Conservation (phyloP, 2,113 vertebrate genomes). For the Zosterops pallidus region DNA sequence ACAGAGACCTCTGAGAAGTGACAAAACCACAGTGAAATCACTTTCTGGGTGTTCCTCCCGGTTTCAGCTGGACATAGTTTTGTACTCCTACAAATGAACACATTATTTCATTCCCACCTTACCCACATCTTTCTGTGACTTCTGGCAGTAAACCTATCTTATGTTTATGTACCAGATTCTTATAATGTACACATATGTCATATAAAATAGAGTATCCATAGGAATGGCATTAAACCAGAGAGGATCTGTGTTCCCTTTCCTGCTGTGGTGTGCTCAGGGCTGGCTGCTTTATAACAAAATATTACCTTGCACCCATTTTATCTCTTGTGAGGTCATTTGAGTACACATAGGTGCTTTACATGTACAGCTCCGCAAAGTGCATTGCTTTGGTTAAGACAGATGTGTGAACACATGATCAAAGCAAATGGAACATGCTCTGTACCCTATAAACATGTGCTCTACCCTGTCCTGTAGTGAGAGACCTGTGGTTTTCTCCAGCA, state of each 20-base stretch:
- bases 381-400: background rate
- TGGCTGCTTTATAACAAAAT: background rate
- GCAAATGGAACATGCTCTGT: background rate
- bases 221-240: background rate
- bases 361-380: background rate
- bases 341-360: background rate
- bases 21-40: background rate
- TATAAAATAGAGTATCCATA: background rate
- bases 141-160: background rate
- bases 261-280: background rate
- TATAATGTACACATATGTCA: background rate
- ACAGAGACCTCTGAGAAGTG: background rate
- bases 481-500: background rate
- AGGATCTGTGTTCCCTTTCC: background rate
- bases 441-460: background rate
- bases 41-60: background rate
- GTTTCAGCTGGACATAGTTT: background rate
- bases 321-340: background rate
- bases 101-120: background rate
- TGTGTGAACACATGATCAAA: background rate
- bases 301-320: background rate
- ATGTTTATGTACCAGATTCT: background rate
- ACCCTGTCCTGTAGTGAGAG: background rate
- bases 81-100: background rate
- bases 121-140: background rate